A percentile compares a stretch with the other conserved stretches of the same genome.
Conservation (phyloP, 2,888 invertebrate genomes). For the Perizoma affinitatum region DNA sequence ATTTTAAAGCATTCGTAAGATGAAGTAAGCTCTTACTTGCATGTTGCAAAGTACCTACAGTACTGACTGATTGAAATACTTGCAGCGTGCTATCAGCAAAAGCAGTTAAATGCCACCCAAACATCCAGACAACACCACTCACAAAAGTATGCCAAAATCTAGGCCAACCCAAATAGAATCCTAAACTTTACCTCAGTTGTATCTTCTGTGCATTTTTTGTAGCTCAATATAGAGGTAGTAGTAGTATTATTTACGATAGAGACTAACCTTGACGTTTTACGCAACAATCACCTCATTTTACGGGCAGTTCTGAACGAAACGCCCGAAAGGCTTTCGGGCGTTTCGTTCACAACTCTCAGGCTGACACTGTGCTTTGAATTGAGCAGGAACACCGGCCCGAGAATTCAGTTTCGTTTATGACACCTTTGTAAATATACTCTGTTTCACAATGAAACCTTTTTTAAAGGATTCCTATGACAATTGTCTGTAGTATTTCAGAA, state of each 20-base stretch:
- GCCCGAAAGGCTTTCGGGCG: slow-evolving; percentile 9
- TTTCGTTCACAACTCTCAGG: slow-evolving; percentile 18
- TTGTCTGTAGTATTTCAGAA: too few relatives aligned
- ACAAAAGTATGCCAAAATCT: not conserved
- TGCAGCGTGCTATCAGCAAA: not conserved
- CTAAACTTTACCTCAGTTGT: not conserved
- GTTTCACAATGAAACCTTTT: not conserved
- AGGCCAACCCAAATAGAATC: not conserved
- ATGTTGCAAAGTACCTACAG: too few relatives aligned
- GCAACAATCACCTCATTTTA: slow-evolving; percentile 33
- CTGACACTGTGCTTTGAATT: slow-evolving; percentile 24
- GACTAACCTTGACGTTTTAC: slow-evolving; percentile 35
- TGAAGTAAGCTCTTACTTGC: not conserved
- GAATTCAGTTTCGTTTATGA: slow-evolving; percentile 5
- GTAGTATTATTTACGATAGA: slow-evolving; percentile 11
- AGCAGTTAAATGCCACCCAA: not conserved
- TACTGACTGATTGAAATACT: not conserved
- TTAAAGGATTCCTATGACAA: not conserved
- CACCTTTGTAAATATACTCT: not conserved
- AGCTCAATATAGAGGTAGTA: not conserved
- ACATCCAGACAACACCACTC: not conserved
- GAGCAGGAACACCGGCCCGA: slow-evolving; percentile 14
- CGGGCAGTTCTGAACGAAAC: slow-evolving; percentile 29
- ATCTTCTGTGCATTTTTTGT: not conserved
- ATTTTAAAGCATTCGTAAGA: not conserved